These are phyloP conservation scores for Arge pagana DNA, from an alignment of 2,888 invertebrate genomes.

Conservation along the genomic window DNA sequence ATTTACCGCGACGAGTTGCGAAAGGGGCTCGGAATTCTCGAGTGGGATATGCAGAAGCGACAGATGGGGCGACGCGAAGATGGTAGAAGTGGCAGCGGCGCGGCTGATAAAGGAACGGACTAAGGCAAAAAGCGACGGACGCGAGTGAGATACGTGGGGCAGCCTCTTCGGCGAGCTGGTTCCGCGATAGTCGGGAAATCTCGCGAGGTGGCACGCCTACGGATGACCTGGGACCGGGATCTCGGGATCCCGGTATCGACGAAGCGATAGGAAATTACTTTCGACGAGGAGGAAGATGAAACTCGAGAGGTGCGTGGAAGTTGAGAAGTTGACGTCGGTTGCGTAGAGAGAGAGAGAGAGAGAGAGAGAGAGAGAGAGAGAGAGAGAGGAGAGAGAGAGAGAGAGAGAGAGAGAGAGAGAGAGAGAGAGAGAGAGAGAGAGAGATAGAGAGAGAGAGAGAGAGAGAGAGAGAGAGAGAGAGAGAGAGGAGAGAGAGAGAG, in stretches of 20 bases:
- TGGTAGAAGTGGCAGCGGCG: no score
- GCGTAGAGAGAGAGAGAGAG: not conserved
- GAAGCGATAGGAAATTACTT: slow-evolving; percentile 18
- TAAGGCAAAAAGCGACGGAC: not conserved
- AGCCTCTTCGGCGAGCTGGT: no score
- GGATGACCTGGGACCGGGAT: no score
- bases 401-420: not conserved
- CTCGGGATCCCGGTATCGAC: not conserved
- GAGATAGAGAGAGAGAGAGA: not conserved
- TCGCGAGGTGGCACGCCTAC: no score
- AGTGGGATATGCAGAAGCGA: no score
- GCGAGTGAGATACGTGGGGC: not conserved
- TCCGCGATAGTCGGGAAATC: no score
- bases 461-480: not conserved
- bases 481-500: not conserved
- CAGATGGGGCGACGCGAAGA: no score
- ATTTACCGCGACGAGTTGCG: not conserved
- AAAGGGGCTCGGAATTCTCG: not conserved
- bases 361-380: not conserved
- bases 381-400: no score
- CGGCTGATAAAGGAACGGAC: no score
- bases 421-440: not conserved
- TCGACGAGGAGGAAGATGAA: slow-evolving; percentile 19
- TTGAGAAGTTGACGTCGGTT: slow-evolving; percentile 10
- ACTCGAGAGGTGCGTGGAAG: slow-evolving; percentile 19